phyloP scores from a whole-genome alignment of 2,113 vertebrate species.

The Pyxicephalus adspersus region DNA sequence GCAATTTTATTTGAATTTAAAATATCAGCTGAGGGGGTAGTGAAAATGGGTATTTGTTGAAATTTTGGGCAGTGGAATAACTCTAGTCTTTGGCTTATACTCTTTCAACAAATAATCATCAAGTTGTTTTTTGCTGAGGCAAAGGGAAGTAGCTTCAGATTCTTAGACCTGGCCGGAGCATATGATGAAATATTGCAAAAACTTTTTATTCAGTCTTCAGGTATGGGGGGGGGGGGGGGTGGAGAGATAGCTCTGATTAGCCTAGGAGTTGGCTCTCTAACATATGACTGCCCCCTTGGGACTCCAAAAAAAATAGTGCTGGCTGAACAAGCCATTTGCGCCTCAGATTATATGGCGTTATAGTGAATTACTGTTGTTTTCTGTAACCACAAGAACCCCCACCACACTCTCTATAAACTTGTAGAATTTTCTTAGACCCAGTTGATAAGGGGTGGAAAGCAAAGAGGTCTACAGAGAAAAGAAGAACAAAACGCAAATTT shows the following conservation, averaged over 20 bases:
- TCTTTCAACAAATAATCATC: conserved; percentile 50
- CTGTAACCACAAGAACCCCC: neutral
- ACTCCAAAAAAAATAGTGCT: conserved; percentile 26
- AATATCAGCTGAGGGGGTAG: neutral
- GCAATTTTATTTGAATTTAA: conserved; percentile 1
- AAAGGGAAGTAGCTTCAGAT: neutral
- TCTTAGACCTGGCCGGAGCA: conserved; percentile 26
- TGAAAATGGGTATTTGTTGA: too few relatives aligned
- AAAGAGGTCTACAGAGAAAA: too few relatives aligned
- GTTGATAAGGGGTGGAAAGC: neutral
- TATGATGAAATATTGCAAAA: conserved; percentile 8
- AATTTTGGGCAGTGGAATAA: too few relatives aligned
- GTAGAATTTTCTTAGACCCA: neutral
- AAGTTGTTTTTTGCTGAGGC: conserved; percentile 34
- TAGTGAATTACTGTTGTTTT: conserved; percentile 16
- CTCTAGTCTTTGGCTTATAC: conserved; percentile 34
- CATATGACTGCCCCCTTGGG: too few relatives aligned
- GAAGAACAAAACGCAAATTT: too few relatives aligned
- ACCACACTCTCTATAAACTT: neutral
- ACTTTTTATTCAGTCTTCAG: conserved; percentile 24
- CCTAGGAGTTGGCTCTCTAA: conserved; percentile 42
- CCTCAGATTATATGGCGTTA: conserved; percentile 44
- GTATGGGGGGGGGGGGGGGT: neutral
- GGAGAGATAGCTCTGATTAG: conserved; percentile 19
- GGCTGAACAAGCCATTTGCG: conserved; percentile 29